phyloP scores from a whole-genome alignment of 2,797 vertebrate genomes.

The Aythya fuligula region DNA sequence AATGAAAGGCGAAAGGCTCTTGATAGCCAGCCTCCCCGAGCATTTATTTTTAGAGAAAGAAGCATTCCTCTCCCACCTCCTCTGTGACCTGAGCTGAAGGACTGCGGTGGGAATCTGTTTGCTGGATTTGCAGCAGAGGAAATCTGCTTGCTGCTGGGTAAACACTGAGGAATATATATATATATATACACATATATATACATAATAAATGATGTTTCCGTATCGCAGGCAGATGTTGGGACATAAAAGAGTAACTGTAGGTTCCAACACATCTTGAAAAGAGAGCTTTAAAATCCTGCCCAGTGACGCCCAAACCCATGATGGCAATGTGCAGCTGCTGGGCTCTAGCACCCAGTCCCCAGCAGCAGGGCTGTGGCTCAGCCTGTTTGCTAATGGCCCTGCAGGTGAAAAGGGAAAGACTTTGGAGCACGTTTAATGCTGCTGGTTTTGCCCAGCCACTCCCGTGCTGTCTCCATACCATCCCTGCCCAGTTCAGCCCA shows the following conservation, averaged over 20 bases:
- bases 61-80: not conserved
- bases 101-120: not conserved
- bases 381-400: not conserved
- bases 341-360: not conserved
- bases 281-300: not conserved
- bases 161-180: not conserved
- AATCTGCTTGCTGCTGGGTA: not conserved
- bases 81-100: fast-evolving
- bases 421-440: not conserved
- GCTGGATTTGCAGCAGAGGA: constrained; percentile 11
- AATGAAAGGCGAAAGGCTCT: not conserved
- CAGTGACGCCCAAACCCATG: not conserved
- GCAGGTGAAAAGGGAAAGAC: not conserved
- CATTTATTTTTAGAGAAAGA: not conserved
- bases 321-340: not conserved
- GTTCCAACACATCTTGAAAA: not conserved
- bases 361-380: not conserved
- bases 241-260: not conserved
- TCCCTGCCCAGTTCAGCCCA: not conserved
- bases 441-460: not conserved
- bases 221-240: not conserved
- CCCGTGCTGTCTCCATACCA: fast-evolving
- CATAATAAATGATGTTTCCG: fast-evolving
- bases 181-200: no score
- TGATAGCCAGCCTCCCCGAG: fast-evolving